A percentile compares a stretch with the other conserved stretches of the same genome.
These are phyloP conservation scores for Chrysina gloriosa DNA, from an alignment of 2,888 invertebrate species.

Conservation along the genomic window DNA sequence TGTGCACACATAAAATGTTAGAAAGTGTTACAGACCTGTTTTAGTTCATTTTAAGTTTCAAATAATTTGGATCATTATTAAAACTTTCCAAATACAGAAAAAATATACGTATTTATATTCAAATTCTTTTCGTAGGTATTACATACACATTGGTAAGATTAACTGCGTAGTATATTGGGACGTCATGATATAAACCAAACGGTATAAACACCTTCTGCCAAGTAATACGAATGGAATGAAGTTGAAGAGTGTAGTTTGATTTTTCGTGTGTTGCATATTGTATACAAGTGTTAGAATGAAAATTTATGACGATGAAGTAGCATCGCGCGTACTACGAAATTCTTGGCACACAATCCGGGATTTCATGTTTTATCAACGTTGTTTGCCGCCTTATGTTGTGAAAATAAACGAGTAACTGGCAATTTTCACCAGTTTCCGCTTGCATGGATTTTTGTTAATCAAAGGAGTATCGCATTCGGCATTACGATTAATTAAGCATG, in stretches of 20 bases:
- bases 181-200: conserved; percentile 7
- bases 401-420: conserved; percentile 27
- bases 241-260: conserved; percentile 18
- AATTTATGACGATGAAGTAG: conserved; percentile 33
- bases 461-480: neutral
- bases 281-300: conserved; percentile 35
- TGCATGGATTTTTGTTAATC: neutral
- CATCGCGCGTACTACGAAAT: conserved; percentile 36
- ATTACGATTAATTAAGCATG: neutral
- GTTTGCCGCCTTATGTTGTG: conserved; percentile 11
- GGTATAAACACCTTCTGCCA: conserved; percentile 15
- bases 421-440: conserved; percentile 28
- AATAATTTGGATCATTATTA: too few relatives aligned
- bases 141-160: neutral
- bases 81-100: too few relatives aligned
- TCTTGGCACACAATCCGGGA: conserved; percentile 31
- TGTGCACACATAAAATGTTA: too few relatives aligned
- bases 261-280: conserved; percentile 33
- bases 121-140: too few relatives aligned
- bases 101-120: too few relatives aligned
- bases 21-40: too few relatives aligned
- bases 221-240: conserved; percentile 30
- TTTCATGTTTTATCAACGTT: conserved; percentile 24
- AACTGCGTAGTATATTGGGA: neutral
- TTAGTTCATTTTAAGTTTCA: too few relatives aligned